Percentiles rank a stretch among this genome's conserved stretches.
phyloP scores from a whole-genome alignment of 2,888 invertebrate genomes.

The Noctua fimbriata region DNA sequence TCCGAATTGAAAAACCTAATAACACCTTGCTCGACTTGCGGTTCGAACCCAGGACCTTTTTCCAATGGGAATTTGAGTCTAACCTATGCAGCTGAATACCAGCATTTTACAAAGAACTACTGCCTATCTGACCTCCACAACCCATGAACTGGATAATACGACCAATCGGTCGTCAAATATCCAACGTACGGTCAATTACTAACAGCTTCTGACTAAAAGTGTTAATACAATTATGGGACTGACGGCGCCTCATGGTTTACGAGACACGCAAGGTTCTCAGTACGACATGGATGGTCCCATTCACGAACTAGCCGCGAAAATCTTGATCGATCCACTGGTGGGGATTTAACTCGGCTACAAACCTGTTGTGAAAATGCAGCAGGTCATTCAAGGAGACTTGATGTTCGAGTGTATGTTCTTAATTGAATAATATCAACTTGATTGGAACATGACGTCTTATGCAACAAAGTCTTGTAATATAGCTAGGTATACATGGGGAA shows the following conservation, averaged over 20 bases:
- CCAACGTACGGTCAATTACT: background rate
- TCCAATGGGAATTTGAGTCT: no score
- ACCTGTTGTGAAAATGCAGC: background rate
- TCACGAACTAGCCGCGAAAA: background rate
- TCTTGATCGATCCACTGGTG: background rate
- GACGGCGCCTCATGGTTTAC: background rate
- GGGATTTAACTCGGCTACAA: background rate
- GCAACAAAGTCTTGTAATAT: constrained; percentile 25
- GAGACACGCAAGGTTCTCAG: background rate
- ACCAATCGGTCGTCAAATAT: background rate
- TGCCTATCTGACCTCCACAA: no score
- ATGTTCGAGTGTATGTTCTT: constrained; percentile 4
- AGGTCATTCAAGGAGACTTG: background rate
- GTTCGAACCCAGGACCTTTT: no score
- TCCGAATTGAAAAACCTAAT: no score
- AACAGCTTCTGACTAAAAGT: background rate
- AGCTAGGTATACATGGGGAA: no score
- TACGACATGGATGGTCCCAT: background rate
- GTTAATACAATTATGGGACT: background rate
- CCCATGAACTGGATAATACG: background rate
- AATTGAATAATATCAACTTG: constrained; percentile 43
- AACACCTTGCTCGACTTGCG: no score
- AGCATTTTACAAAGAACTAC: no score
- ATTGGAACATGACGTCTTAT: constrained; percentile 16
- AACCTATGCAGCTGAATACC: no score